These are phyloP conservation scores for Dicranocentrus wangi DNA, from an alignment of 2,888 invertebrate species.

Conservation along the genomic window DNA sequence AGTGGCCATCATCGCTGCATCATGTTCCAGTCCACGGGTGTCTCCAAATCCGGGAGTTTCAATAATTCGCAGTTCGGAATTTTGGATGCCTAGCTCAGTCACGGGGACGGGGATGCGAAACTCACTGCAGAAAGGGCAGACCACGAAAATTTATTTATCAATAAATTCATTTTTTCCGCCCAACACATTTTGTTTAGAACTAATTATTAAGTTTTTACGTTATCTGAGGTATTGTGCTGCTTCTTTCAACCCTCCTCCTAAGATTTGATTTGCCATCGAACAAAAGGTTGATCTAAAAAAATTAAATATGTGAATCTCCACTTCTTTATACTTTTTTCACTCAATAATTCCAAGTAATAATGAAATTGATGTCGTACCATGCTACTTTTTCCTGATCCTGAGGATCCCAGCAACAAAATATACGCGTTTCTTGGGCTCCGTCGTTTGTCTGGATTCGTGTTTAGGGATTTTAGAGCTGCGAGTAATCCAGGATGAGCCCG, in stretches of 20 bases:
- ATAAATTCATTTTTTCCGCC: no score
- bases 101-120: constrained; percentile 49
- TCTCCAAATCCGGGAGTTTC: constrained; percentile 62
- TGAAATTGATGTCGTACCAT: constrained; percentile 7
- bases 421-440: constrained; percentile 63
- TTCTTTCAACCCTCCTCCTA: constrained; percentile 22
- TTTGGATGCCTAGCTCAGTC: constrained; percentile 54
- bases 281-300: constrained; percentile 56
- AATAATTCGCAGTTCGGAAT: constrained; percentile 58
- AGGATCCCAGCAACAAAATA: constrained; percentile 58
- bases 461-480: constrained; percentile 46
- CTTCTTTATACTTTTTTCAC: no score
- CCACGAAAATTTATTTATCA: no score
- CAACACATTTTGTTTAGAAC: no score
- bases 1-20: constrained; percentile 61
- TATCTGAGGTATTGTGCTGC: constrained; percentile 47
- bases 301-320: background rate
- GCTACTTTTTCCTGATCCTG: constrained; percentile 64
- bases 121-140: no score
- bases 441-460: no score
- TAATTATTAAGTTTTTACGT: constrained; percentile 29
- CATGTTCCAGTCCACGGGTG: constrained; percentile 53
- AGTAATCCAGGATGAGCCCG: constrained; percentile 49
- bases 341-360: no score
- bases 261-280: constrained; percentile 56